Evolutionary conservation across 2,888 invertebrate species (phyloP).

Genomic region (Campoplex capitator): DNA sequence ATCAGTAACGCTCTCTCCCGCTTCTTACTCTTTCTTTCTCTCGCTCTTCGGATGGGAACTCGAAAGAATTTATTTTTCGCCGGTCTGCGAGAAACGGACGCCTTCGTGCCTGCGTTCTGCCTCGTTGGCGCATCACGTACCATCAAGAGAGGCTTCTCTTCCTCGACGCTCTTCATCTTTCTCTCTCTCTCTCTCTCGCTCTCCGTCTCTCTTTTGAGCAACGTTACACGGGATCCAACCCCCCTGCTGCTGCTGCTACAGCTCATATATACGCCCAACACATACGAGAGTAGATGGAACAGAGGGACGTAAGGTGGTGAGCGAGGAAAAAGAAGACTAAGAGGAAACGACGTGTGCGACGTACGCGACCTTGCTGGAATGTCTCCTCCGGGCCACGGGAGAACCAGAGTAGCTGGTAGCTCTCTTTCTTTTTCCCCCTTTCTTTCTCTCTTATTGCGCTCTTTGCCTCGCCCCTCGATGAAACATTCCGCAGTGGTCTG

Average conservation of each 20-base stretch:
- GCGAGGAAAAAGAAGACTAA: conserved; percentile 37
- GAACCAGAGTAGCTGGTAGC: conserved; percentile 39
- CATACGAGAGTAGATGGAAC: conserved; percentile 68
- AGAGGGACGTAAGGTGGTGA: conserved; percentile 43
- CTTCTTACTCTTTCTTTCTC: conserved; percentile 3
- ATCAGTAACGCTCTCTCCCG: conserved; percentile 31
- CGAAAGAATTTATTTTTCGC: conserved; percentile 58
- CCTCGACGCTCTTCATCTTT: conserved; percentile 8
- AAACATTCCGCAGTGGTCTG: conserved; percentile 25
- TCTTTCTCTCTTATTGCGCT: background rate
- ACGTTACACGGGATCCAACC: conserved; percentile 42
- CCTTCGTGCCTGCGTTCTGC: conserved; percentile 40
- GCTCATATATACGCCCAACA: conserved; percentile 67
- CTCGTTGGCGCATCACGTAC: conserved; percentile 61
- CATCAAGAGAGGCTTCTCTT: conserved; percentile 43
- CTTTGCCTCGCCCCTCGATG: conserved; percentile 14
- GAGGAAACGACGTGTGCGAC: conserved; percentile 42
- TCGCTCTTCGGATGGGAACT: conserved; percentile 19
- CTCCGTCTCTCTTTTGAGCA: conserved; percentile 19
- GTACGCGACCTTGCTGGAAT: conserved; percentile 70
- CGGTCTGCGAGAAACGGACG: conserved; percentile 25
- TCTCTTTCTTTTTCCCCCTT: conserved; percentile 25
- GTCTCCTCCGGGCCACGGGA: conserved; percentile 68
- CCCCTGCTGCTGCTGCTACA: conserved; percentile 15
- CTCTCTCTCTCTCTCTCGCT: conserved; percentile 23